Conservation (phyloP, 1,140 invertebrate genomes). For the Glossosoma conforme region DNA sequence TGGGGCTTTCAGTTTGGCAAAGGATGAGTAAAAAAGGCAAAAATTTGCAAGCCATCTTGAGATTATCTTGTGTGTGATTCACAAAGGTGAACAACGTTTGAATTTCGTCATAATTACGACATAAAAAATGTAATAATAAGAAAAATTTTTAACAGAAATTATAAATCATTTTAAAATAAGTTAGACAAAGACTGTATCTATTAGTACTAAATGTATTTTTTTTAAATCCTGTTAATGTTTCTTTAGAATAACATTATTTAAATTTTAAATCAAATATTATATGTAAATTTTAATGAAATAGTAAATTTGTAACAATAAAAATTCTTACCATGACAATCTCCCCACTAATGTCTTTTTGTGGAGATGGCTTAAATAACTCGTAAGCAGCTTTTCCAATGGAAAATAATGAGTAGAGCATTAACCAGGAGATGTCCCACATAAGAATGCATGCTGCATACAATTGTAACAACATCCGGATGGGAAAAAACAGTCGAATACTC, state of each 20-base stretch:
- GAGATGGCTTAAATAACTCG: constrained; percentile 51
- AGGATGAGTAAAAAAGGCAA: too few species aligned
- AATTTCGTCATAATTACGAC: too few species aligned
- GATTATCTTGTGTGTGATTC: too few species aligned
- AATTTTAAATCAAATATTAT: neutral
- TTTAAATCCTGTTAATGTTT: neutral
- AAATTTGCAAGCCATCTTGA: too few species aligned
- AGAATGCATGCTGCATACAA: constrained; percentile 53
- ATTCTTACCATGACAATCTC: constrained; percentile 59
- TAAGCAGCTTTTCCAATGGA: constrained; percentile 51
- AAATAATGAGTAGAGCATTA: constrained; percentile 49
- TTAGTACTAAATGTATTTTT: neutral
- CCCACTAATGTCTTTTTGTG: constrained; percentile 51
- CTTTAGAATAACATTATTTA: neutral
- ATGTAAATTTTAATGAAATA: constrained; percentile 4
- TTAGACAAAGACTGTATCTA: neutral
- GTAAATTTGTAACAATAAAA: constrained; percentile 7
- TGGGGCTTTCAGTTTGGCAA: too few species aligned
- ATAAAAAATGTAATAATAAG: too few species aligned
- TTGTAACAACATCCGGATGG: constrained; percentile 51
- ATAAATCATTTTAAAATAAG: neutral
- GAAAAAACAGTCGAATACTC: constrained; percentile 31
- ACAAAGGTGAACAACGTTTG: too few species aligned
- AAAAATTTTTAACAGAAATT: neutral
- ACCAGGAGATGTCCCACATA: constrained; percentile 50